Evolutionary conservation across 1,140 invertebrate species (phyloP).

Genomic region (Diabrotica undecimpunctata): DNA sequence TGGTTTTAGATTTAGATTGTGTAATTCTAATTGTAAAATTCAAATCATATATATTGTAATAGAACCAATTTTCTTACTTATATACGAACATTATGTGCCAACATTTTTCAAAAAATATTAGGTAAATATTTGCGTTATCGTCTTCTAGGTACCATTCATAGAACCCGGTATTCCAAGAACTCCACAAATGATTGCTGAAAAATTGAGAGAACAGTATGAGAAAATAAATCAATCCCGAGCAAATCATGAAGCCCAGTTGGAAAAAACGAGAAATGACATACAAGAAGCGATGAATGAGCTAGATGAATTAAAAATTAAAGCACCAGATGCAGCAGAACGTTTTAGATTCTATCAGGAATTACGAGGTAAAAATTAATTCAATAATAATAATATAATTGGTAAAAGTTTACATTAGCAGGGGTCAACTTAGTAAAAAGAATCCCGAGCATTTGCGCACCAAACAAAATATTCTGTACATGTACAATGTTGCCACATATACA

Average conservation of each 20-base stretch:
- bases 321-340: constrained; percentile 65
- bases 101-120: too few relatives aligned
- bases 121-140: neutral
- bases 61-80: too few relatives aligned
- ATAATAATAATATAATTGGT: too few relatives aligned
- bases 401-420: too few relatives aligned
- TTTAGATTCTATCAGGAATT: constrained; percentile 95
- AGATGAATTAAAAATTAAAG: constrained; percentile 58
- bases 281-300: constrained; percentile 60
- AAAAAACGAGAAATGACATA: constrained; percentile 55
- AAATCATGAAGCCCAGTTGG: constrained; percentile 47
- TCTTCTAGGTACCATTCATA: constrained; percentile 27
- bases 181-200: constrained; percentile 58
- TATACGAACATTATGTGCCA: too few relatives aligned
- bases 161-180: constrained; percentile 51
- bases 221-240: constrained; percentile 31
- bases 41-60: too few relatives aligned
- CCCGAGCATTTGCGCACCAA: too few relatives aligned
- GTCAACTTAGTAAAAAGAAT: too few relatives aligned
- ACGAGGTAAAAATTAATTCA: constrained; percentile 52
- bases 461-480: too few relatives aligned
- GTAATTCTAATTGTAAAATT: too few relatives aligned
- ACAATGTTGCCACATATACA: too few relatives aligned
- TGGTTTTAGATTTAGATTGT: too few relatives aligned
- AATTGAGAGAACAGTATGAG: constrained; percentile 56